Evolutionary conservation across 2,888 invertebrate genomes (phyloP).

Genomic region (Scaptomyza parva): DNA sequence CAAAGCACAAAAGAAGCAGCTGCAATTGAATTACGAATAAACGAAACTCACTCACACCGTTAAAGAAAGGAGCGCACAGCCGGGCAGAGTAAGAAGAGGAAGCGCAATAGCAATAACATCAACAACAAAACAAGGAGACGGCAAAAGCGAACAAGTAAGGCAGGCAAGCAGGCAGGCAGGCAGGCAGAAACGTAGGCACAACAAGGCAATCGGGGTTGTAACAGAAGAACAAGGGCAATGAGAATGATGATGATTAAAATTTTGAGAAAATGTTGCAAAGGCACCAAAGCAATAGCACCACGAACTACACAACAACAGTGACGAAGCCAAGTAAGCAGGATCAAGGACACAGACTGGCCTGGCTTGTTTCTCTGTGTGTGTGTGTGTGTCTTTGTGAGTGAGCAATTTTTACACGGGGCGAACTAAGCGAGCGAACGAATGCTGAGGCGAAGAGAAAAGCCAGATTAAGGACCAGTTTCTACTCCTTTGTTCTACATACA

Average conservation of each 20-base stretch:
- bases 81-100: conserved; percentile 42
- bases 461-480: conserved; percentile 76
- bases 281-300: conserved; percentile 23
- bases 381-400: too few relatives aligned
- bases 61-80: conserved; percentile 58
- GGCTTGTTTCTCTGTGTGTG: conserved; percentile 17
- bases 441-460: conserved; percentile 47
- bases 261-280: conserved; percentile 60
- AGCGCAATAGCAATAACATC: conserved; percentile 4
- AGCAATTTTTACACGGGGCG: conserved; percentile 69
- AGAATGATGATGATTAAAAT: conserved; percentile 39
- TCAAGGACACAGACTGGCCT: conserved; percentile 76
- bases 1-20: conserved; percentile 77
- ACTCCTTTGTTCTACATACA: conserved; percentile 61
- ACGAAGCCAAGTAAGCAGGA: conserved; percentile 74
- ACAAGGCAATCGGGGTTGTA: conserved; percentile 33
- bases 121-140: conserved; percentile 45
- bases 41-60: conserved; percentile 37
- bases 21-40: conserved; percentile 79
- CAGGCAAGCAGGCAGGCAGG: conserved; percentile 11
- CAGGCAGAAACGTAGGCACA: conserved; percentile 3
- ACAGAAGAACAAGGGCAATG: conserved; percentile 33
- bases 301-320: conserved; percentile 10
- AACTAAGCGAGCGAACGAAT: conserved; percentile 36
- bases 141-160: conserved; percentile 41